phyloP scores from a whole-genome alignment of 2,113 vertebrate genomes.

The Dinomys branickii region DNA sequence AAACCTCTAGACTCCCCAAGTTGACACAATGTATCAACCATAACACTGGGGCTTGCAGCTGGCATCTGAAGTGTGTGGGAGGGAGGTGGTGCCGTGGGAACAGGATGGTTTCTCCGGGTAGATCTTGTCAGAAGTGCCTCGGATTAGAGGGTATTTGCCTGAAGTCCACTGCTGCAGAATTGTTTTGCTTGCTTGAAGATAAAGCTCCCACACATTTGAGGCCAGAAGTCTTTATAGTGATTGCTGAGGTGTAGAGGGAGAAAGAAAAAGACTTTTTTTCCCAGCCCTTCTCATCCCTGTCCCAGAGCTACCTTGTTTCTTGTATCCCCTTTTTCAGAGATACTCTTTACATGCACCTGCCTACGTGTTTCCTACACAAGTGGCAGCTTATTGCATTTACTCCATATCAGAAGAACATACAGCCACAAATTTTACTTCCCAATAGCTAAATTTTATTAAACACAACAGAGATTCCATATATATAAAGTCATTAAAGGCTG shows the following conservation, averaged over 20 bases:
- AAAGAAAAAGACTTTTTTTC: neutral
- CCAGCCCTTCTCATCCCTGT: neutral
- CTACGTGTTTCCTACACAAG: neutral
- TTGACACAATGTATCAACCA: too few relatives aligned
- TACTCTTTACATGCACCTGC: neutral
- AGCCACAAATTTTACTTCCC: neutral
- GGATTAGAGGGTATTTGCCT: neutral
- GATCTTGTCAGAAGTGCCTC: neutral
- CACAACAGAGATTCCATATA: neutral
- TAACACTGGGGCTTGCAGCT: neutral
- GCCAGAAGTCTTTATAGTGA: neutral
- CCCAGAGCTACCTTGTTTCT: neutral
- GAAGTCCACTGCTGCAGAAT: neutral
- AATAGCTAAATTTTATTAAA: neutral
- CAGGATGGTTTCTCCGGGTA: neutral
- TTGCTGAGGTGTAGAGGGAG: neutral
- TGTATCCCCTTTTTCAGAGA: neutral
- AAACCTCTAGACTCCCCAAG: too few relatives aligned
- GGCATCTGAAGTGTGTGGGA: neutral
- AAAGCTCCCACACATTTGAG: too few relatives aligned
- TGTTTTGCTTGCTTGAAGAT: neutral
- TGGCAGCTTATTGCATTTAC: neutral
- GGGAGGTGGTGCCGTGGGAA: neutral
- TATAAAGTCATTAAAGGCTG: neutral
- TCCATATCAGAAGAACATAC: neutral